Evolutionary conservation across 2,797 vertebrate species (phyloP).

Genomic region (Pangasius larnaudii): DNA sequence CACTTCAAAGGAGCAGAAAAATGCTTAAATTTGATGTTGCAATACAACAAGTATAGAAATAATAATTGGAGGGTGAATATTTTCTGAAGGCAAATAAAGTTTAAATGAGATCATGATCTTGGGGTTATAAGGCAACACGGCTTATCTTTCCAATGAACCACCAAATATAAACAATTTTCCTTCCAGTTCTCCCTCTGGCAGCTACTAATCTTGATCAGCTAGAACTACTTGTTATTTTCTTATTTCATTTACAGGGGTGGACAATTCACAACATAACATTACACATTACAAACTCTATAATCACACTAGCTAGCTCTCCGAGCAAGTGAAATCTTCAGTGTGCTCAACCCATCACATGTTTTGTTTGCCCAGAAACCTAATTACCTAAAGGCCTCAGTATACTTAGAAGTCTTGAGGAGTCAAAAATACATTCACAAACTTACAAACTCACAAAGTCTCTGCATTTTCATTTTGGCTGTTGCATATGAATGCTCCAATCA

Average conservation of each 20-base stretch:
- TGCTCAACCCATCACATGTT: neutral
- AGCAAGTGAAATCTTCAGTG: neutral
- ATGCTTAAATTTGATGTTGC: neutral
- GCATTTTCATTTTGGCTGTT: neutral
- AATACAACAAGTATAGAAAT: neutral
- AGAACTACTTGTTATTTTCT: neutral
- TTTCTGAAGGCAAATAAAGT: neutral
- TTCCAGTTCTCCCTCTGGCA: neutral
- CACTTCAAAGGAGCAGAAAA: neutral
- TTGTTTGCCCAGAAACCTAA: neutral
- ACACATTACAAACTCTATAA: neutral
- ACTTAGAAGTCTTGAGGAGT: neutral
- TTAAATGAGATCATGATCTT: constrained; percentile 9
- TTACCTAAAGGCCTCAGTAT: neutral
- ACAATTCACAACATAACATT: neutral
- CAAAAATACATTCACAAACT: constrained; percentile 1
- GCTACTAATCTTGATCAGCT: neutral
- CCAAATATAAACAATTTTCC: neutral
- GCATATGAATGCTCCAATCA: constrained; percentile 7
- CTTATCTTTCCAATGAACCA: neutral
- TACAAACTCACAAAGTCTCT: neutral
- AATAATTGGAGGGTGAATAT: neutral
- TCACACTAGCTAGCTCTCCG: neutral
- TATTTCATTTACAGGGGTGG: neutral
- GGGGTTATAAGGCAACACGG: neutral